Conservation (phyloP, 2,888 invertebrate genomes). For the Muschampia plurimacula region DNA sequence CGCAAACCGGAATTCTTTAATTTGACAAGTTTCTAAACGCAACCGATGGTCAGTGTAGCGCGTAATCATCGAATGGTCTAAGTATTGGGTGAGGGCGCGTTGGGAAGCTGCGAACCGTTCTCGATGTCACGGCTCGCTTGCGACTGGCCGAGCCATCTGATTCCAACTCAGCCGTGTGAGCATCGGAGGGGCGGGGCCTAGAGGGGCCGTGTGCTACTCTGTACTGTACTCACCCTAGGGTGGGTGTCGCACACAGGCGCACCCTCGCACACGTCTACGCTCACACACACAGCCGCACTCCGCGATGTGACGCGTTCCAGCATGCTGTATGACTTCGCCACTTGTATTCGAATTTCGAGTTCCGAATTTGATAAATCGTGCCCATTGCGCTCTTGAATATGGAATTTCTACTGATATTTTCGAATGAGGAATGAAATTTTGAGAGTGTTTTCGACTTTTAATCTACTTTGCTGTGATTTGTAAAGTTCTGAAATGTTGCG, state of each 20-base stretch:
- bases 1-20: conserved; percentile 65
- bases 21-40: conserved; percentile 77
- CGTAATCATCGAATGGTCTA: conserved; percentile 81
- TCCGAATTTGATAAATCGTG: conserved; percentile 40
- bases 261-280: conserved; percentile 60
- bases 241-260: conserved; percentile 56
- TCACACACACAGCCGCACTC: conserved; percentile 60
- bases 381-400: conserved; percentile 48
- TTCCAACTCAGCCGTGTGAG: conserved; percentile 86
- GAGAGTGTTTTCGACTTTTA: conserved; percentile 27
- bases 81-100: conserved; percentile 62
- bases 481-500: not conserved
- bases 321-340: conserved; percentile 51
- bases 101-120: conserved; percentile 81
- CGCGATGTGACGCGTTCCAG: conserved; percentile 55
- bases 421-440: conserved; percentile 36
- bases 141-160: conserved; percentile 85
- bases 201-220: conserved; percentile 55
- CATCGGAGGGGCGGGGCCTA: conserved; percentile 78
- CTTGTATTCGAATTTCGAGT: conserved; percentile 49
- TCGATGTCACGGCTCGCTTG: conserved; percentile 83
- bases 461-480: conserved; percentile 10
- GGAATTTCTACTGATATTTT: conserved; percentile 47
- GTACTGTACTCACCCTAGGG: conserved; percentile 59
- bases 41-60: conserved; percentile 76